These are phyloP conservation scores for Globodera ellingtonae DNA, from an alignment of 1,140 invertebrate species.

Conservation along the genomic window DNA sequence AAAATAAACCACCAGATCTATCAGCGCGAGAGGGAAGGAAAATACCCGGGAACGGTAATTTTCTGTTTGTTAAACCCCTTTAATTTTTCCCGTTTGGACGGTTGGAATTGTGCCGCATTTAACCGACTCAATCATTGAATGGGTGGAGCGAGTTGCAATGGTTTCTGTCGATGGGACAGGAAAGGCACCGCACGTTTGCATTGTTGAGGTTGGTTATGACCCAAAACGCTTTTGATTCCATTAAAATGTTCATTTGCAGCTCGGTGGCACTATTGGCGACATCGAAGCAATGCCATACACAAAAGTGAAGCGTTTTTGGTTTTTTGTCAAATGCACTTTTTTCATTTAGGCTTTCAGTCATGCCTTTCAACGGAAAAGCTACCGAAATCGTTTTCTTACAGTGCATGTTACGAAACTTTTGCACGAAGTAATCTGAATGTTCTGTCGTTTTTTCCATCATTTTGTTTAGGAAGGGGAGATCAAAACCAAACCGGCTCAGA, in stretches of 20 bases:
- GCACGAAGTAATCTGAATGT: slow-evolving; percentile 73
- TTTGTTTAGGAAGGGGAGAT: slow-evolving; percentile 34
- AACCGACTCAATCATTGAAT: slow-evolving; percentile 96
- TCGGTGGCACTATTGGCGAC: slow-evolving; percentile 97
- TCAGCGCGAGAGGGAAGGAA: slow-evolving; percentile 76
- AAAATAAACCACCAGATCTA: slow-evolving; percentile 97
- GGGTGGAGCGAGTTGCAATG: slow-evolving; percentile 87
- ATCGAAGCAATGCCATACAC: slow-evolving; percentile 81
- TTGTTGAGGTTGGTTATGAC: slow-evolving; percentile 68
- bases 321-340: neutral
- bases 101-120: slow-evolving; percentile 98
- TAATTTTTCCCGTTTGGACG: slow-evolving; percentile 69
- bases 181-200: slow-evolving; percentile 75
- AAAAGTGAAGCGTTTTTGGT: neutral
- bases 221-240: neutral
- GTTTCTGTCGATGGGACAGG: slow-evolving; percentile 75
- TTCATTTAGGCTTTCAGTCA: slow-evolving; percentile 30
- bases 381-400: slow-evolving; percentile 84
- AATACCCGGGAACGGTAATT: slow-evolving; percentile 16
- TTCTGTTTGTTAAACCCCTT: neutral
- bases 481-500: slow-evolving; percentile 99
- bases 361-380: slow-evolving; percentile 41
- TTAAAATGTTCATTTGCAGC: slow-evolving; percentile 62
- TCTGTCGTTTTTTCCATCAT: neutral
- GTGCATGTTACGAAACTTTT: slow-evolving; percentile 94